These are phyloP conservation scores for Parnassius orleans DNA, from an alignment of 2,888 invertebrate species.

Conservation along the genomic window DNA sequence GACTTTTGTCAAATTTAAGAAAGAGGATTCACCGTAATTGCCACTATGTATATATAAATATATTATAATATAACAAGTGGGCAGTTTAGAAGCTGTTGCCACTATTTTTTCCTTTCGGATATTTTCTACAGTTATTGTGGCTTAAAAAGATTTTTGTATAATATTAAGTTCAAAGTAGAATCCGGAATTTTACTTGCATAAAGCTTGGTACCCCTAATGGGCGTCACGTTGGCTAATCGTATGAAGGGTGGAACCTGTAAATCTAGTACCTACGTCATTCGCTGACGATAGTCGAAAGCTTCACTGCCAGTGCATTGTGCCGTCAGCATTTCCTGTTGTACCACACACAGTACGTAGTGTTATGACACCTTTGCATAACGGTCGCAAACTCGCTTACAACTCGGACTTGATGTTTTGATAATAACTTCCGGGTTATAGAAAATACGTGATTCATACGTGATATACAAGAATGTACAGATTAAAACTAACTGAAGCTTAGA, in stretches of 20 bases:
- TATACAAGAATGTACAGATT: neutral
- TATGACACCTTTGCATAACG: constrained; percentile 24
- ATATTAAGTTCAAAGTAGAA: neutral
- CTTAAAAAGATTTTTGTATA: too few relatives aligned
- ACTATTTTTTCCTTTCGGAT: too few relatives aligned
- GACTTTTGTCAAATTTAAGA: too few relatives aligned
- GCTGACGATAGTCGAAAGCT: constrained; percentile 22
- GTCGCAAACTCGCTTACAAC: constrained; percentile 8
- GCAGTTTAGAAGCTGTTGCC: too few relatives aligned
- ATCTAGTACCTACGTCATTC: neutral
- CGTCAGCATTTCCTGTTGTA: constrained; percentile 16
- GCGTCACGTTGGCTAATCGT: neutral
- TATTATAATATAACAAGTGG: too few relatives aligned
- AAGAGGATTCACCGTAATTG: too few relatives aligned
- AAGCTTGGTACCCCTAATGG: constrained; percentile 1
- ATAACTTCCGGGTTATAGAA: constrained; percentile 5
- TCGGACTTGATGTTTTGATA: constrained; percentile 8
- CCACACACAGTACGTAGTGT: constrained; percentile 7
- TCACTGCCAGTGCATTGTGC: constrained; percentile 15
- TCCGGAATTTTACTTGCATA: neutral
- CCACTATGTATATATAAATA: too few relatives aligned
- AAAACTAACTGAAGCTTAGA: too few relatives aligned
- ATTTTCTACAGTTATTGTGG: too few relatives aligned
- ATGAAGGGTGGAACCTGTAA: constrained; percentile 3
- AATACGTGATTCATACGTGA: neutral